phyloP scores from a whole-genome alignment of 2,797 vertebrate genomes.

The Cirrhinus molitorella region DNA sequence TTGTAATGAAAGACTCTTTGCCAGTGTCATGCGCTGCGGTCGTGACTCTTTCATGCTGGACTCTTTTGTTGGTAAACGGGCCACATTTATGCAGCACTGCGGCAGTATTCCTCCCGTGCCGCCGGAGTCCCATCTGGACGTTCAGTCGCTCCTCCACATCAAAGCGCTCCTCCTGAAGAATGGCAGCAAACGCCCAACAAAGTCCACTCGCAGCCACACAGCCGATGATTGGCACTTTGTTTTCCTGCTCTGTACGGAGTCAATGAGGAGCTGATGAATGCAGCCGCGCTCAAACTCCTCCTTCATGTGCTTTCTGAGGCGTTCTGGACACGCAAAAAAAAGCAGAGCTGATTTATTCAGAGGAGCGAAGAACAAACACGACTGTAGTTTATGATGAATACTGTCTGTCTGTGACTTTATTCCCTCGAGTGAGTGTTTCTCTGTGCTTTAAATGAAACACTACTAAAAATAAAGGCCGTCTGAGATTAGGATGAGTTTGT shows the following conservation, averaged over 20 bases:
- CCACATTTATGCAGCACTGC: conserved; percentile 49
- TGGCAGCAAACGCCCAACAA: conserved; percentile 54
- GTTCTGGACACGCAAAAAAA: conserved; percentile 22
- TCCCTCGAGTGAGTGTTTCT: background rate
- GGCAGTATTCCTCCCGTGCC: conserved; percentile 16
- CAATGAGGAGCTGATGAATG: conserved; percentile 29
- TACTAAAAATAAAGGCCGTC: background rate
- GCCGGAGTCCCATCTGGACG: conserved; percentile 56
- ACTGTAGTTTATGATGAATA: background rate
- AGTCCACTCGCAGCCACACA: conserved; percentile 50
- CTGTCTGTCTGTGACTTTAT: background rate
- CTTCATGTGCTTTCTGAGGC: conserved; percentile 41
- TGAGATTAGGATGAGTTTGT: background rate
- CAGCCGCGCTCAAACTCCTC: conserved; percentile 9
- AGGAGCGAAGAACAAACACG: conserved; percentile 10
- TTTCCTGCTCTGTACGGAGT: conserved; percentile 42
- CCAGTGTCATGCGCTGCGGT: background rate
- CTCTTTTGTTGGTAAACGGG: conserved; percentile 47
- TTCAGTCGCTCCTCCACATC: conserved; percentile 58
- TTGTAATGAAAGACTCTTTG: background rate
- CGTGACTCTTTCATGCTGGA: background rate
- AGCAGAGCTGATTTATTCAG: conserved; percentile 22
- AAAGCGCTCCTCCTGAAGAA: conserved; percentile 57
- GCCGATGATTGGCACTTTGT: conserved; percentile 50
- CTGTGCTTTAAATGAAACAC: background rate